Evolutionary conservation across 2,113 vertebrate genomes (phyloP).

Genomic region (Dunckerocampus dactyliophorus): DNA sequence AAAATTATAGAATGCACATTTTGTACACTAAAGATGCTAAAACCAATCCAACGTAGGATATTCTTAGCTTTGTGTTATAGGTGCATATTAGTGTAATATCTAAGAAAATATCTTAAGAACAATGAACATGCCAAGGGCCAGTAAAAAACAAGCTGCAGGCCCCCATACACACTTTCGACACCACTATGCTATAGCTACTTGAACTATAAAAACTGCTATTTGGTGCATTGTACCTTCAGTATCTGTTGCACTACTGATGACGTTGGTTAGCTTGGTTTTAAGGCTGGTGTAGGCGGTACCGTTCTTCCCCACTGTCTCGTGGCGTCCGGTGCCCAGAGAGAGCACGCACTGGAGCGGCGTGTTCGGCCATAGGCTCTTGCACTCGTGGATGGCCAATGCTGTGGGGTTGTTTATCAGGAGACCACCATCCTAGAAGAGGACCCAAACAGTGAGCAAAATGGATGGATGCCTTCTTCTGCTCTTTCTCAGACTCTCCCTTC

Average conservation of each 20-base stretch:
- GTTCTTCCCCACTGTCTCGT: conserved; percentile 74
- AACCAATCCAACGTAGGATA: no score
- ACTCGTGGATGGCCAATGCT: conserved; percentile 90
- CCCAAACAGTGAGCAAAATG: neutral
- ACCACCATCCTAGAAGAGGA: conserved; percentile 83
- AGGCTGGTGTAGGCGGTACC: conserved; percentile 83
- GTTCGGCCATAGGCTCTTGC: conserved; percentile 92
- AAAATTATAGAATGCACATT: no score
- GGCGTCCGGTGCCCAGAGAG: conserved; percentile 89
- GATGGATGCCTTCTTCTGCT: conserved; percentile 1
- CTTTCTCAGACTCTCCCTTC: conserved; percentile 10
- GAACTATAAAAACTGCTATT: neutral
- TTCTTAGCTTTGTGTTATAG: no score
- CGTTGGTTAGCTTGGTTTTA: conserved; percentile 86
- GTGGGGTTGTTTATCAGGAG: conserved; percentile 94
- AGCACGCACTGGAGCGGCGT: conserved; percentile 87
- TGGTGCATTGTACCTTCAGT: conserved; percentile 79
- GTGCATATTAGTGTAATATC: no score
- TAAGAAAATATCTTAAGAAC: no score
- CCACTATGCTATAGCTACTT: neutral
- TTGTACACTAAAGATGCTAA: neutral
- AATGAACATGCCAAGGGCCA: no score
- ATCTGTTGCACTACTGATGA: conserved; percentile 96
- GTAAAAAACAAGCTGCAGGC: neutral
- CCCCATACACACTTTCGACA: neutral